Base-by-base conservation (phyloP, 2,113 vertebrate species). In the Ranitomeya variabilis region DNA sequence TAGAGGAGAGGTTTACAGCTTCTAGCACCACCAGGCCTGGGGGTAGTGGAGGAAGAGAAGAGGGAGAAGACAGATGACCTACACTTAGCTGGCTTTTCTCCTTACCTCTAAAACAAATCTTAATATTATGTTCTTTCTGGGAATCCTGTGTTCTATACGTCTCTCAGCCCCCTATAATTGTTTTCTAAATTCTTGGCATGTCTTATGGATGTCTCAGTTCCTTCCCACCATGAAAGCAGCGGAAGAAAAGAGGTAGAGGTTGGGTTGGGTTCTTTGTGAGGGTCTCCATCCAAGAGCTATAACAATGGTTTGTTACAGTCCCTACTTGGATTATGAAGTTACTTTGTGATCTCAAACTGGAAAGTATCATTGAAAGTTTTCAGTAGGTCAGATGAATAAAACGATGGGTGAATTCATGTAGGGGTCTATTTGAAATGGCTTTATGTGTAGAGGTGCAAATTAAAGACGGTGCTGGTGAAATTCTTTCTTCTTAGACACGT, bases 1-100 rank as follows among this genome's bases (percentile, higher is more conserved):
- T 83, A 60, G 73, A 82, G 26, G 84, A 83, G 80, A 90, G 82
- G 87, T 90, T 90, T 90, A 69, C 54, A 80, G 73, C 82, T 78
- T 90, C 80, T 84, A 59, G 86, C 62, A 73, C 85, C 64, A 77
- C 67, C 73, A 84, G 81, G 71, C 87, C 81, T 78, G 80, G 87
- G 87, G 87, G 87, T 83, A 88, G 87, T 51, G 87, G 16, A 59
- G 26, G 57, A 69, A 78, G 81, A 66, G 45, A 88, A 51, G 64
- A 62, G 37, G 69, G 79, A 71, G 87, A 73, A 79, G 77, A 83
- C 69, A 80, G 76, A 66, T 84, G 87, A 78, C 81, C 81, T 89
- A 19, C 80, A 83, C 45, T 76, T 57, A 64, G 71, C 71, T 23
- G 67, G 74, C 54, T 60, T 26, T 59, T 45, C 15, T 57, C 54